phyloP scores from a whole-genome alignment of 2,888 invertebrate species.

The Malachius bipustulatus region DNA sequence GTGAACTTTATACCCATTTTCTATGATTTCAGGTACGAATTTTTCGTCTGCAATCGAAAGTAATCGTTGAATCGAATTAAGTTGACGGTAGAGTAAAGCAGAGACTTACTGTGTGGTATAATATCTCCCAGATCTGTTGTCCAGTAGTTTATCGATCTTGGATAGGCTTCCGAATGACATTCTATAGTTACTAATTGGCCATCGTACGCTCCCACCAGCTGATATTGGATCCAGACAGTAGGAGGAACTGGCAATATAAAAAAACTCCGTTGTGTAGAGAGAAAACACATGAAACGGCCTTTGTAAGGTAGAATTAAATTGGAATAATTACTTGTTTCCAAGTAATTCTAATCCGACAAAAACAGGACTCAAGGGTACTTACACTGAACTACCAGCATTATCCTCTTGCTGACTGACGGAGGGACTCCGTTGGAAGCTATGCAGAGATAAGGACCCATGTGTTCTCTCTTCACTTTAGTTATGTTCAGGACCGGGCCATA shows the following conservation, averaged over 20 bases:
- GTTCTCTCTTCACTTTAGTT: slow-evolving; percentile 57
- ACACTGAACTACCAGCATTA: slow-evolving; percentile 76
- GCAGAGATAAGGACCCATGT: slow-evolving; percentile 72
- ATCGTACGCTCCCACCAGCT: slow-evolving; percentile 50
- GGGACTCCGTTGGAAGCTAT: slow-evolving; percentile 77
- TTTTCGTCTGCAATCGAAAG: slow-evolving; percentile 42
- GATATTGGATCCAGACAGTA: slow-evolving; percentile 54
- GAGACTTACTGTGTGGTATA: slow-evolving; percentile 45
- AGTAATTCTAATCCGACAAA: too few species aligned
- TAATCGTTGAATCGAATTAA: slow-evolving; percentile 2
- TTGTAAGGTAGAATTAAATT: too few species aligned
- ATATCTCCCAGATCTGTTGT: slow-evolving; percentile 49
- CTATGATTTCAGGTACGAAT: slow-evolving; percentile 53
- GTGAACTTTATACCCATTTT: slow-evolving; percentile 58
- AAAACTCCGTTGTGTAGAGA: slow-evolving; percentile 6
- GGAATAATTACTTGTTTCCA: too few species aligned
- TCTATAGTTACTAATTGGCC: slow-evolving; percentile 51
- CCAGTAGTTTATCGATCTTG: slow-evolving; percentile 58
- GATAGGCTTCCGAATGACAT: slow-evolving; percentile 57
- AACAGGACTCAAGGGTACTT: too few species aligned
- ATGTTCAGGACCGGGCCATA: slow-evolving; percentile 59
- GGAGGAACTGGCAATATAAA: slow-evolving; percentile 49
- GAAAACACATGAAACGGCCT: too few species aligned
- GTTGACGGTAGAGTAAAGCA: background rate
- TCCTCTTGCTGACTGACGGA: slow-evolving; percentile 79